A percentile compares a stretch with the other conserved stretches of the same genome.
Evolutionary conservation across 2,113 vertebrate genomes (phyloP).

Genomic region (Sylvietta virens): DNA sequence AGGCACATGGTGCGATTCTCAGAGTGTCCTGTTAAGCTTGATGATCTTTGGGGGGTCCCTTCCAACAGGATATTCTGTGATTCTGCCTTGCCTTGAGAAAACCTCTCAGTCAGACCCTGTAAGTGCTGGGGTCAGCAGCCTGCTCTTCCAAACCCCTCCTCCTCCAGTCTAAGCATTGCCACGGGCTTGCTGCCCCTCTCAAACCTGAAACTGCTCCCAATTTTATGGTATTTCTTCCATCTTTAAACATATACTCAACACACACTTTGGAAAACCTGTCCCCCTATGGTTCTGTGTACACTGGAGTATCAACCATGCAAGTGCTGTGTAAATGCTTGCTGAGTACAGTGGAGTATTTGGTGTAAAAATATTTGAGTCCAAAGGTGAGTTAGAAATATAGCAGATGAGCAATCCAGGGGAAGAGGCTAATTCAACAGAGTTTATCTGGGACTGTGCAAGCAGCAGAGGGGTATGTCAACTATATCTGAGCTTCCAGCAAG

Average conservation of each 20-base stretch:
- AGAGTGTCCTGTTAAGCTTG: neutral
- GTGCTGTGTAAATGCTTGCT: neutral
- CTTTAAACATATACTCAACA: neutral
- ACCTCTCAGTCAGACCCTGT: neutral
- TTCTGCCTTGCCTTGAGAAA: neutral
- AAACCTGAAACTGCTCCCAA: neutral
- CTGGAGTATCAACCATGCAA: neutral
- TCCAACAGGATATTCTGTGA: neutral
- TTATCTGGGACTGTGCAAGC: neutral
- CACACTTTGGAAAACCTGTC: neutral
- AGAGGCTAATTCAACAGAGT: neutral
- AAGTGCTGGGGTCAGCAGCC: neutral
- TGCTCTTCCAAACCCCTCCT: neutral
- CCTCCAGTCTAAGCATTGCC: neutral
- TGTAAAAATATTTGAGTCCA: constrained; percentile 25
- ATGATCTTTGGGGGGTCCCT: neutral
- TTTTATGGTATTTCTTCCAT: neutral
- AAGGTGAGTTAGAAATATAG: neutral
- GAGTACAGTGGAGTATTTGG: neutral
- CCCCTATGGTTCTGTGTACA: neutral
- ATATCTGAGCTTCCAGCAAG: neutral
- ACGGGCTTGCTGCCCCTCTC: neutral
- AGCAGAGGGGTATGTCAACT: neutral
- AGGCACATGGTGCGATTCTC: neutral
- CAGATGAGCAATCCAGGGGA: neutral